phyloP scores from a whole-genome alignment of 2,888 invertebrate species.

The Hemithea aestivaria region DNA sequence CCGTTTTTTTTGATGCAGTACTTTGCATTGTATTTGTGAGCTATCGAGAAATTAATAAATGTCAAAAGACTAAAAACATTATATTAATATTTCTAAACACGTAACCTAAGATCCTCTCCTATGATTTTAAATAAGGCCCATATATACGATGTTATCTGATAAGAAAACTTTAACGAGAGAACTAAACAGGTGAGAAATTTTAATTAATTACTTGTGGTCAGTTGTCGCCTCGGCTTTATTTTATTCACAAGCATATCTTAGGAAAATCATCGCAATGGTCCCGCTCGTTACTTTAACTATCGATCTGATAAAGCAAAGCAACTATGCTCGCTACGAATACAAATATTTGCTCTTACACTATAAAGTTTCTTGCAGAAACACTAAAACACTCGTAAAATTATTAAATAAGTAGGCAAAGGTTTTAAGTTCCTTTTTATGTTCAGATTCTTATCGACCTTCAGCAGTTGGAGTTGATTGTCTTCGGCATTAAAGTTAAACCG shows the following conservation, averaged over 20 bases:
- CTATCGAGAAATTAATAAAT: too few relatives aligned
- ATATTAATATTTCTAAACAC: too few relatives aligned
- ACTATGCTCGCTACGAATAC: not conserved
- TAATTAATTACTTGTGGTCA: conserved; percentile 4
- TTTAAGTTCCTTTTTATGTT: conserved; percentile 8
- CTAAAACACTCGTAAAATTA: conserved; percentile 15
- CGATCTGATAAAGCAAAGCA: not conserved
- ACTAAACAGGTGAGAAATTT: conserved; percentile 8
- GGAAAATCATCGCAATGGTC: not conserved
- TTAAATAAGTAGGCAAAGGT: conserved; percentile 9
- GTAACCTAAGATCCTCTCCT: too few relatives aligned
- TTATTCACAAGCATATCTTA: conserved; percentile 3
- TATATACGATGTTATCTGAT: too few relatives aligned
- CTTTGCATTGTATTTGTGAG: too few relatives aligned
- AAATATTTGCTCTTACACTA: conserved; percentile 2
- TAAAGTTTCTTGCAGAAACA: conserved; percentile 4
- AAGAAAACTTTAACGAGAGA: too few relatives aligned
- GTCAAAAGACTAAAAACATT: too few relatives aligned
- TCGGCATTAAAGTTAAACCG: conserved; percentile 20
- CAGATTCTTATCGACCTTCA: conserved; percentile 12
- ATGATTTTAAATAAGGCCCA: too few relatives aligned
- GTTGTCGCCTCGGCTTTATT: conserved; percentile 1
- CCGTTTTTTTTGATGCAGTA: too few relatives aligned
- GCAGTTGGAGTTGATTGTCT: conserved; percentile 16
- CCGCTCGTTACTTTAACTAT: not conserved